These are phyloP conservation scores for Crocallis elinguaria DNA, from an alignment of 2,888 invertebrate genomes.

Conservation along the genomic window DNA sequence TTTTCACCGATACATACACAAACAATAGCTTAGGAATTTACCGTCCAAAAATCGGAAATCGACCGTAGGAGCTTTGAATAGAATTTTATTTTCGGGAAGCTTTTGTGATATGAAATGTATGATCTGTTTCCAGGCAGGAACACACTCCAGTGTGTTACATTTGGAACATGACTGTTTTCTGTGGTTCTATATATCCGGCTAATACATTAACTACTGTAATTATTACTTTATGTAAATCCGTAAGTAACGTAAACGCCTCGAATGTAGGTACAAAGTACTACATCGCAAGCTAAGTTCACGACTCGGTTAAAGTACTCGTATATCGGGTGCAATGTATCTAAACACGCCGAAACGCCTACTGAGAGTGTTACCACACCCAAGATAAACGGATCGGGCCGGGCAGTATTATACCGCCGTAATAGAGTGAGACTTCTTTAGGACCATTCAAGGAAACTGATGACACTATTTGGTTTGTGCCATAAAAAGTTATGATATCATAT, in stretches of 20 bases:
- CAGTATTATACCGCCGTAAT: constrained; percentile 70
- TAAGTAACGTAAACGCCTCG: constrained; percentile 1
- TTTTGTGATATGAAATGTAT: constrained; percentile 3
- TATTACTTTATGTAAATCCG: constrained; percentile 12
- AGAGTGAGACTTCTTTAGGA: constrained; percentile 75
- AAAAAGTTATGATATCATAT: constrained; percentile 78
- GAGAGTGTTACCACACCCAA: constrained; percentile 65
- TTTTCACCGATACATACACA: constrained; percentile 58
- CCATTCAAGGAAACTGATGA: constrained; percentile 72
- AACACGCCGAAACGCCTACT: constrained; percentile 57
- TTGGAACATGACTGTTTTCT: neutral
- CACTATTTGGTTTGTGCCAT: constrained; percentile 76
- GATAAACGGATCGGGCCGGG: constrained; percentile 77
- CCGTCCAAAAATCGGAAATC: constrained; percentile 37
- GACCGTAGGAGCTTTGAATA: constrained; percentile 29
- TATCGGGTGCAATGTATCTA: constrained; percentile 69
- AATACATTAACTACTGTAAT: constrained; percentile 11
- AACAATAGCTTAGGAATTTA: constrained; percentile 49
- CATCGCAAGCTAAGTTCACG: constrained; percentile 21
- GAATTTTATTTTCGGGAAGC: constrained; percentile 23
- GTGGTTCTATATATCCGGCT: constrained; percentile 6
- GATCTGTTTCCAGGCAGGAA: neutral
- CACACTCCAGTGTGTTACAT: constrained; percentile 5
- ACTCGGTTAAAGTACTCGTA: constrained; percentile 42
- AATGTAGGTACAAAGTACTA: constrained; percentile 17